Evolutionary conservation across 1,140 invertebrate genomes (phyloP).

Genomic region (Diploscapter pachys): DNA sequence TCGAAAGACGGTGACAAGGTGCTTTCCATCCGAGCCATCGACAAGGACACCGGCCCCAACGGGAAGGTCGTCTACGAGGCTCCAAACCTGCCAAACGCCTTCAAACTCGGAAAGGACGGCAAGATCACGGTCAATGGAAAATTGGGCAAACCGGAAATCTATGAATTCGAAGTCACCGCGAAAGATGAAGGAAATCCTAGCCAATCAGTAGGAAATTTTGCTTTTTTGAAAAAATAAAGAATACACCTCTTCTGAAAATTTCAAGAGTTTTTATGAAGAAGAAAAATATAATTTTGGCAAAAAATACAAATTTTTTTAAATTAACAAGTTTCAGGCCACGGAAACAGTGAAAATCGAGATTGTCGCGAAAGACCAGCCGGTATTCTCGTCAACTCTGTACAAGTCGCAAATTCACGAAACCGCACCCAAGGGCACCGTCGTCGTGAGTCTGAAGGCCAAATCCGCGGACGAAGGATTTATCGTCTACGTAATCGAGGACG

Average conservation of each 20-base stretch:
- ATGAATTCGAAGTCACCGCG: slow-evolving; percentile 41
- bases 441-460: slow-evolving; percentile 15
- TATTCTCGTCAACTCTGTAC: slow-evolving; percentile 46
- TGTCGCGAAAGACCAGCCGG: slow-evolving; percentile 40
- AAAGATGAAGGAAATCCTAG: slow-evolving; percentile 23
- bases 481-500: slow-evolving; percentile 21
- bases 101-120: slow-evolving; percentile 52
- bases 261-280: too few species aligned
- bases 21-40: slow-evolving; percentile 60
- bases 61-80: slow-evolving; percentile 60
- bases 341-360: slow-evolving; percentile 35
- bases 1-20: slow-evolving; percentile 57
- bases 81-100: slow-evolving; percentile 36
- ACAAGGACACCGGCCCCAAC: slow-evolving; percentile 60
- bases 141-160: slow-evolving; percentile 18
- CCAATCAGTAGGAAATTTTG: too few species aligned
- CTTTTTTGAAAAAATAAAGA: too few species aligned
- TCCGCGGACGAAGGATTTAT: slow-evolving; percentile 25
- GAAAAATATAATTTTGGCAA: too few species aligned
- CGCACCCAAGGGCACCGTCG: slow-evolving; percentile 16
- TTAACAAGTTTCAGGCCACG: slow-evolving; percentile 37
- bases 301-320: slow-evolving; percentile 9
- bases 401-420: slow-evolving; percentile 34
- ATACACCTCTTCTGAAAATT: too few species aligned
- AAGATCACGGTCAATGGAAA: slow-evolving; percentile 29